Evolutionary conservation across 2,797 vertebrate genomes (phyloP).

Genomic region (Artibeus lituratus): DNA sequence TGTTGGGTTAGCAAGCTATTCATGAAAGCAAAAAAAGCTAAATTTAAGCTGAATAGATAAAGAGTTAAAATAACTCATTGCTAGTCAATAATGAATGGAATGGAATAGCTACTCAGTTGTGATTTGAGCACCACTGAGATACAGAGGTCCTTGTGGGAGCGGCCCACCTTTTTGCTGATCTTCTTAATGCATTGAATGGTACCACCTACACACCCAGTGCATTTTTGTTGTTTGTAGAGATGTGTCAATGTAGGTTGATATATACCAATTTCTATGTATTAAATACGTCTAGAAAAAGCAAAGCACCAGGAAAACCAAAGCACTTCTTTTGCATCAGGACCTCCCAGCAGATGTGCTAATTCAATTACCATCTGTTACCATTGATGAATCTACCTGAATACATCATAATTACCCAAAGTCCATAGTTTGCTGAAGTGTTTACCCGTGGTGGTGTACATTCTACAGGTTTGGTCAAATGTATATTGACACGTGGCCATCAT

Average conservation of each 20-base stretch:
- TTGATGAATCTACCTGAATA: accelerated
- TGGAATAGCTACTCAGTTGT: neutral
- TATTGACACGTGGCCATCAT: neutral
- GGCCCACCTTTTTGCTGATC: neutral
- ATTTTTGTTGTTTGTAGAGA: neutral
- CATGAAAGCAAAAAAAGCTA: neutral
- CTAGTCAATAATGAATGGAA: neutral
- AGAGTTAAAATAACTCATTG: neutral
- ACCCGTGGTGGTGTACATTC: neutral
- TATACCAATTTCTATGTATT: neutral
- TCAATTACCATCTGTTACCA: neutral
- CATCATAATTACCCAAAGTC: neutral
- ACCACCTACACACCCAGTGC: neutral
- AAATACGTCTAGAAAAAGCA: neutral
- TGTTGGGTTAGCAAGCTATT: neutral
- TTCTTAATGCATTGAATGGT: neutral
- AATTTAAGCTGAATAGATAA: neutral
- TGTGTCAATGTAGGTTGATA: neutral
- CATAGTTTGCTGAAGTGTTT: neutral
- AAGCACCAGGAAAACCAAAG: neutral
- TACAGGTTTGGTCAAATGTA: neutral
- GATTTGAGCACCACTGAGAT: neutral
- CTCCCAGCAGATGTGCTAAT: neutral
- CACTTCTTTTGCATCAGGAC: neutral
- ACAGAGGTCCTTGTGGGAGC: neutral